phyloP scores from a whole-genome alignment of 1,140 invertebrate species.

The Lineus longissimus region DNA sequence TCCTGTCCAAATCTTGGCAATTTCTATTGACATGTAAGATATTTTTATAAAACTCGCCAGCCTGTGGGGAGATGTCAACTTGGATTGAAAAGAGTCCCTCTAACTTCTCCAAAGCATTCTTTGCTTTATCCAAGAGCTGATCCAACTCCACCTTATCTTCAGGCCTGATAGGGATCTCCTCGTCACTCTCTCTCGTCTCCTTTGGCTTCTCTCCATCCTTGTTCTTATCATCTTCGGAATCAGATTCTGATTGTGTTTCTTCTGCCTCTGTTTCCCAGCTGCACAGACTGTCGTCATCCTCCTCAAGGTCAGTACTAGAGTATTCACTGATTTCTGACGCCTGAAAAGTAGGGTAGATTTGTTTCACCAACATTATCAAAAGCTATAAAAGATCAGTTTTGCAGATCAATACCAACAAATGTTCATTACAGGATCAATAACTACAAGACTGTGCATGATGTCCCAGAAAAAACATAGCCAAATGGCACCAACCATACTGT shows the following conservation, averaged over 20 bases:
- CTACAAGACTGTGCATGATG: no score
- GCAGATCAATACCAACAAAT: neutral
- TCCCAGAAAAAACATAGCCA: no score
- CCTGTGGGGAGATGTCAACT: neutral
- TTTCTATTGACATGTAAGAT: slow-evolving; percentile 37
- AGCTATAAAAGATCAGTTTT: neutral
- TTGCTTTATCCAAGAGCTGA: slow-evolving; percentile 23
- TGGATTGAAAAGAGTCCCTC: slow-evolving; percentile 25
- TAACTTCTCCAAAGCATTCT: slow-evolving; percentile 25
- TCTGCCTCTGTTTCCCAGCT: slow-evolving; percentile 63
- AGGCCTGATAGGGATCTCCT: neutral
- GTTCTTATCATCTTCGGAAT: neutral
- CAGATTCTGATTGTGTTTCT: slow-evolving; percentile 23
- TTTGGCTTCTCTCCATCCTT: slow-evolving; percentile 7
- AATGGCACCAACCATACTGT: no score
- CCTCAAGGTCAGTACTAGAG: slow-evolving; percentile 35
- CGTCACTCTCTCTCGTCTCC: slow-evolving; percentile 10
- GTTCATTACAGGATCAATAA: no score
- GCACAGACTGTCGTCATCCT: slow-evolving; percentile 30
- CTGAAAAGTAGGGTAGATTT: slow-evolving; percentile 72
- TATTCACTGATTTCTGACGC: slow-evolving; percentile 59
- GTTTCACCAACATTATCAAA: neutral
- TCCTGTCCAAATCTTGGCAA: slow-evolving; percentile 48
- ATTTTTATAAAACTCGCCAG: slow-evolving; percentile 15
- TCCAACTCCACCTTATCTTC: slow-evolving; percentile 32